These are phyloP conservation scores for Aurelia aurita DNA, from an alignment of 30 jellyfish, hydroid and myxozoan species.

Conservation along the genomic window DNA sequence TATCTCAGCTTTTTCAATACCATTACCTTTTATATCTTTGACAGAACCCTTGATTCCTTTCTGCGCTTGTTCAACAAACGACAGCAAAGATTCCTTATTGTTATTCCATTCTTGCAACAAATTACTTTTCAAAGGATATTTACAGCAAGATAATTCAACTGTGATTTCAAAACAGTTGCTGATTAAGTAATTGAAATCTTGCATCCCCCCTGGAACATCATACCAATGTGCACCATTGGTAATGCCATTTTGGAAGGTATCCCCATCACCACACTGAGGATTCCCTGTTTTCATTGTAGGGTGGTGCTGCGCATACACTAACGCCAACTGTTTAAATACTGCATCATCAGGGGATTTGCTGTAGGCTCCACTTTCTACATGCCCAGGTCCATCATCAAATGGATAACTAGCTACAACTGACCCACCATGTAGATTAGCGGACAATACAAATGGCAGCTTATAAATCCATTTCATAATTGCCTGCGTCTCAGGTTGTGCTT, in stretches of 20 bases:
- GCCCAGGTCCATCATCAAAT: constrained; percentile 89
- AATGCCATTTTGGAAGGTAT: constrained; percentile 83
- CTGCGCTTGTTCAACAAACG: constrained; percentile 92
- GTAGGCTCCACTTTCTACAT: constrained; percentile 68
- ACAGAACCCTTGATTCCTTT: constrained; percentile 93
- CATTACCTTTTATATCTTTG: constrained; percentile 61
- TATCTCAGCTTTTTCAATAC: constrained; percentile 76
- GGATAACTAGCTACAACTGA: constrained; percentile 99
- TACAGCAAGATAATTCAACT: constrained; percentile 96
- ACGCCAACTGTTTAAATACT: constrained; percentile 86
- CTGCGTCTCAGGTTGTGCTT: constrained; percentile 98
- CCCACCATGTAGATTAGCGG: constrained; percentile 99
- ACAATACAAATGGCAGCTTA: constrained; percentile 91
- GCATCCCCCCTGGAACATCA: constrained; percentile 99
- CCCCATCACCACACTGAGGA: constrained; percentile 93
- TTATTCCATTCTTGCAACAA: constrained; percentile 86
- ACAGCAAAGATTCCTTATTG: constrained; percentile 85
- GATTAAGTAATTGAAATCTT: constrained; percentile 94
- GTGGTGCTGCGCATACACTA: constrained; percentile 88
- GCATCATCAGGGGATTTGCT: constrained; percentile 95
- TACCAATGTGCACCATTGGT: constrained; percentile 99
- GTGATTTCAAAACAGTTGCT: constrained; percentile 98
- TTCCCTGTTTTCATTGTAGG: constrained; percentile 96
- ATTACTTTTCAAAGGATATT: constrained; percentile 83
- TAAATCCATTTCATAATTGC: constrained; percentile 97